Evolutionary conservation across 1,140 invertebrate species (phyloP), one percentile per base, ranked within the genome.

Genomic region (Hypsibius dujardini): DNA sequence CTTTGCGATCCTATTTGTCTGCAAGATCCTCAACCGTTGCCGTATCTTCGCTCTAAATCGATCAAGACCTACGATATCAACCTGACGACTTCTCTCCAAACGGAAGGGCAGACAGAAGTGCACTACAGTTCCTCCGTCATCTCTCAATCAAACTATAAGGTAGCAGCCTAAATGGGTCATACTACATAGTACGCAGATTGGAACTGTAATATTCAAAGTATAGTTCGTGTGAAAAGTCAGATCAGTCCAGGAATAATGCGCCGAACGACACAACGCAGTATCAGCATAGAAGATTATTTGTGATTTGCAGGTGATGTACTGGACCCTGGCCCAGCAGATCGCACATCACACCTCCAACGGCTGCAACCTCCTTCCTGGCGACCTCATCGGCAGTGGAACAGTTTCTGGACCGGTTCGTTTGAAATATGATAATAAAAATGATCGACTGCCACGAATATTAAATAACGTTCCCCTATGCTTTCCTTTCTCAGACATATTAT

Each of bases 391-490:
- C 50, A 56, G 50, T 56, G 50, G 50, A n/a, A 56, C 50, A 56
- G n/a, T 56, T 56, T 56, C 50, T 56, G 50, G 50, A 56, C 50
- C 50, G 50, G 50, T 56, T 56, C 7, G 50, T n/a, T 56, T n/a
- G n/a, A 56, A 56, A n/a, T 56, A 56, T 7, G n/a, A 56, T 7
- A 56, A 7, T 7, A 56, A 7, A 7, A n/a, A 7, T n/a, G 7
- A n/a, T n/a, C 50, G 7, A 56, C n/a, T 56, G 50, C 7, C 7
- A 56, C 7, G n/a, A 56, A 56, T 56, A 56, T 56, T 56, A 7
- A 7, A 7, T 7, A 56, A 56, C 7, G n/a, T 56, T 7, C 50
- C 50, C 50, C 50, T n/a, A 56, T n/a, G 50, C 50, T n/a, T 7
- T 7, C 7, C 7, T 56, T 56, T 56, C n/a, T 56, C n/a, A 56